phyloP scores from a whole-genome alignment of 2,888 invertebrate genomes.

The Dryadula phaetusa region DNA sequence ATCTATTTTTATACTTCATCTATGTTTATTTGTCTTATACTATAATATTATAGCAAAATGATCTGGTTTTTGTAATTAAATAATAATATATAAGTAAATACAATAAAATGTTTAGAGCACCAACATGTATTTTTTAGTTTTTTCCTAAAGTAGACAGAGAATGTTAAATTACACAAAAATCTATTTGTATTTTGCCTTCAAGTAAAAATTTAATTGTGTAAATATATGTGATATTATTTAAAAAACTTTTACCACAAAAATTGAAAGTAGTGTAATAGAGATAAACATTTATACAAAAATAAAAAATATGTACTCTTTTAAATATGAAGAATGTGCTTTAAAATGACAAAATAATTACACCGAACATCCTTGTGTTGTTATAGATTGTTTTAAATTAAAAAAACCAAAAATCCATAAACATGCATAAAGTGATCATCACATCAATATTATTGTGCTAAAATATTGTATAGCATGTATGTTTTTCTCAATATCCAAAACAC shows the following conservation, averaged over 20 bases:
- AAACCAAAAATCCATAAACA: not conserved
- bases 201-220: no score
- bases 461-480: not conserved
- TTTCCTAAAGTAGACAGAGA: constrained; percentile 19
- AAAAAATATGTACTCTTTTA: no score
- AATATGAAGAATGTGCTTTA: no score
- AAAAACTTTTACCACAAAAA: no score
- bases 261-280: no score
- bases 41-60: not conserved
- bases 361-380: no score
- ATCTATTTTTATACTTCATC: constrained; percentile 5
- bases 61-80: constrained; percentile 6
- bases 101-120: constrained; percentile 23
- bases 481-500: not conserved
- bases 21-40: not conserved
- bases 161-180: not conserved
- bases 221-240: no score
- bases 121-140: not conserved
- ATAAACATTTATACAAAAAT: no score
- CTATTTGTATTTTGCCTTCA: no score
- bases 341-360: no score
- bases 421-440: not conserved
- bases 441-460: not conserved
- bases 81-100: not conserved
- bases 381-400: no score